phyloP scores from a whole-genome alignment of 2,113 vertebrate genomes.

The Aptenodytes forsteri region DNA sequence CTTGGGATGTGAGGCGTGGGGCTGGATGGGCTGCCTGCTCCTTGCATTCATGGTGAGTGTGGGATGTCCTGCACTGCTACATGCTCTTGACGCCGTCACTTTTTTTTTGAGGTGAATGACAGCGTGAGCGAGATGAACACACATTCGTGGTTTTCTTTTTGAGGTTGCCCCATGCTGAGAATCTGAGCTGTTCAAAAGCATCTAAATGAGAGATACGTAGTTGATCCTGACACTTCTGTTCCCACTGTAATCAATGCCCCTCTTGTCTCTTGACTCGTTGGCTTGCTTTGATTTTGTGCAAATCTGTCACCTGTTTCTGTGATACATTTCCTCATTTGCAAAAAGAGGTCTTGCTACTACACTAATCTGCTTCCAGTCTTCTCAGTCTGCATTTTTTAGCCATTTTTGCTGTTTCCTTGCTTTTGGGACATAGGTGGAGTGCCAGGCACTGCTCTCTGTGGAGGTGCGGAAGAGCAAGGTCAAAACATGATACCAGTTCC shows the following conservation, averaged over 20 bases:
- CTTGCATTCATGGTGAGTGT: rapidly evolving
- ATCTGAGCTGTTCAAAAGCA: neutral
- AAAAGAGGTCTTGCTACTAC: neutral
- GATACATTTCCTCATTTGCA: neutral
- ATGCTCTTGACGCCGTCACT: neutral
- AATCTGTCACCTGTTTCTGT: neutral
- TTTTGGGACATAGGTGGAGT: neutral
- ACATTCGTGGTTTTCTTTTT: neutral
- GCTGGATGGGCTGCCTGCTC: neutral
- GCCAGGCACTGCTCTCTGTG: neutral
- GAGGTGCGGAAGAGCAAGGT: neutral
- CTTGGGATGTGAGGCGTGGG: neutral
- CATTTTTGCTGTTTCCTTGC: neutral
- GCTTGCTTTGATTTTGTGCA: neutral
- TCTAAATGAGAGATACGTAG: neutral
- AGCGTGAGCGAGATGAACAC: rapidly evolving
- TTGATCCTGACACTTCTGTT: neutral
- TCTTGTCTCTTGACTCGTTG: rapidly evolving
- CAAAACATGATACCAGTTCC: neutral
- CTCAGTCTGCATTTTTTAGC: rapidly evolving
- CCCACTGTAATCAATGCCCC: neutral
- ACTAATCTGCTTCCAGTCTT: neutral
- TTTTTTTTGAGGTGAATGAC: neutral
- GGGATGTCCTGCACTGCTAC: neutral
- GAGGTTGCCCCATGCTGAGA: neutral